phyloP scores from a whole-genome alignment of 2,113 vertebrate species.

The Gracilinanus agilis region DNA sequence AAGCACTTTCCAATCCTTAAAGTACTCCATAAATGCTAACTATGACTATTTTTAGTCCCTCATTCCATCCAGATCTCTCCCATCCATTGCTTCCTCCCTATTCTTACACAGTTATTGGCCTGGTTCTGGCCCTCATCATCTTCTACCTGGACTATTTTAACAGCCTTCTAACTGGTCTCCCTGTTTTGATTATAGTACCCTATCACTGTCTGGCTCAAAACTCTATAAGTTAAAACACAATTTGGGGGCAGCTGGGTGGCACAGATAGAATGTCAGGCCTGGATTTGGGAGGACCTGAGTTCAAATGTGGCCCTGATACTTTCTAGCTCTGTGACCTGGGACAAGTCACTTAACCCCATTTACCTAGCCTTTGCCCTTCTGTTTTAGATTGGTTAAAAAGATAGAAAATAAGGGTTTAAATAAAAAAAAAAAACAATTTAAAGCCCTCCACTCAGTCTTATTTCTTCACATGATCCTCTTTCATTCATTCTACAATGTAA shows the following conservation, averaged over 20 bases:
- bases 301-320: too few relatives aligned
- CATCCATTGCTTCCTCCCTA: not conserved
- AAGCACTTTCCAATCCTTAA: not conserved
- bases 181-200: not conserved
- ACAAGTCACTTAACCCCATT: too few relatives aligned
- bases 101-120: not conserved
- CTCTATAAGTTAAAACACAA: not conserved
- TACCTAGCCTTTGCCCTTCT: too few relatives aligned
- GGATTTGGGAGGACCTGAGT: too few relatives aligned
- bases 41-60: not conserved
- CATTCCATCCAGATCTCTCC: not conserved
- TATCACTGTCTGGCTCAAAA: not conserved
- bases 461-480: not conserved
- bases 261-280: too few relatives aligned
- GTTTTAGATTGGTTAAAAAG: too few relatives aligned
- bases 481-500: not conserved
- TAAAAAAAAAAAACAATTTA: not conserved
- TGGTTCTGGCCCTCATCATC: not conserved
- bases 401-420: too few relatives aligned
- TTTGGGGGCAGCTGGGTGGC: too few relatives aligned
- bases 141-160: too few relatives aligned
- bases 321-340: too few relatives aligned
- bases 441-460: not conserved
- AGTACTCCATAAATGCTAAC: not conserved
- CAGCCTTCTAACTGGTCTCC: not conserved